A percentile compares a stretch with the other conserved stretches of the same genome.
Evolutionary conservation across 1,140 invertebrate species (phyloP).

Genomic region (Cheumatopsyche charites): DNA sequence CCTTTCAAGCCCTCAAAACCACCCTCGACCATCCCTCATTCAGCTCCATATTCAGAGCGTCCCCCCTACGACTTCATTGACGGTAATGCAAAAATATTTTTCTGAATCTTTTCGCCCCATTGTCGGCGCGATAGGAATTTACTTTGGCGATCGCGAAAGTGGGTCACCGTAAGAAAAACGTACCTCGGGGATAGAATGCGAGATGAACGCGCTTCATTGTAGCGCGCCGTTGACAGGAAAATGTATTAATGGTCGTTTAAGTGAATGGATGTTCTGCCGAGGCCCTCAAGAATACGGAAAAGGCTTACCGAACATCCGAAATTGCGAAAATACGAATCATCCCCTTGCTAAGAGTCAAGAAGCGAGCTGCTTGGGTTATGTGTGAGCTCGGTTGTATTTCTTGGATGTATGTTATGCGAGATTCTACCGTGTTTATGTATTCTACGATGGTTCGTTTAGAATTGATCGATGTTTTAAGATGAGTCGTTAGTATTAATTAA

Average conservation of each 20-base stretch:
- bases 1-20: no score
- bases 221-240: slow-evolving; percentile 21
- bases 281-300: slow-evolving; percentile 19
- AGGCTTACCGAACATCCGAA: slow-evolving; percentile 12
- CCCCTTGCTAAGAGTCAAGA: background rate
- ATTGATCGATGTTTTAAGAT: no score
- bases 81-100: slow-evolving; percentile 26
- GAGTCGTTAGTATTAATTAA: no score
- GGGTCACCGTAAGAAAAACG: slow-evolving; percentile 25
- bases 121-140: slow-evolving; percentile 23
- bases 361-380: no score
- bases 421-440: no score
- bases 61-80: background rate
- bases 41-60: no score
- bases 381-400: no score
- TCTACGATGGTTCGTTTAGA: no score
- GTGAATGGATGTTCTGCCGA: slow-evolving; percentile 23
- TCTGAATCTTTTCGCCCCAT: slow-evolving; percentile 12
- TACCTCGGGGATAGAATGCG: slow-evolving; percentile 24
- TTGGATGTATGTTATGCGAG: no score
- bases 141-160: slow-evolving; percentile 25
- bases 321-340: slow-evolving; percentile 5
- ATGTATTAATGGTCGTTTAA: slow-evolving; percentile 28
- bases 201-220: slow-evolving; percentile 26
- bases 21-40: no score